A percentile compares a stretch with the other conserved stretches of the same genome.
These are phyloP conservation scores for Balearica regulorum DNA, from an alignment of 2,797 vertebrate species.

Conservation along the genomic window DNA sequence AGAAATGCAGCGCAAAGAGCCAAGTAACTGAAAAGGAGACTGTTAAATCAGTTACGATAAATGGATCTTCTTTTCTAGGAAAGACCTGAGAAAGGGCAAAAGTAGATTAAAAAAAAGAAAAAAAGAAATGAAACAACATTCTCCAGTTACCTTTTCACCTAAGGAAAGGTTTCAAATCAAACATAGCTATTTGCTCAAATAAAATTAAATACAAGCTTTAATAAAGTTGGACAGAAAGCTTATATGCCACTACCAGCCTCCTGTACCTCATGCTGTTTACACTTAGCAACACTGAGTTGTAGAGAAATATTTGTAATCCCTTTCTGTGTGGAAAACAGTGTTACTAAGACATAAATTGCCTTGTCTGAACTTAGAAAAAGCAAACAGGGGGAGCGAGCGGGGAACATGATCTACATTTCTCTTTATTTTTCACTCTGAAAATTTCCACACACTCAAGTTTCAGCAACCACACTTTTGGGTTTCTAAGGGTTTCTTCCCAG, in stretches of 20 bases:
- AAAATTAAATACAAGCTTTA: conserved; percentile 1
- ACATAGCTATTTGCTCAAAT: neutral
- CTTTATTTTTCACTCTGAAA: neutral
- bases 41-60: neutral
- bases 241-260: neutral
- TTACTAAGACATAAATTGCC: neutral
- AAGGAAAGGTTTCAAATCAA: neutral
- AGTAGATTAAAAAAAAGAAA: neutral
- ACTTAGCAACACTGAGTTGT: neutral
- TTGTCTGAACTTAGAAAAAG: neutral
- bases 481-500: neutral
- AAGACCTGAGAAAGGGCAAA: neutral
- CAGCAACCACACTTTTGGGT: neutral
- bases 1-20: neutral
- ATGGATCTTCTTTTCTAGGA: neutral
- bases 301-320: neutral
- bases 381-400: neutral
- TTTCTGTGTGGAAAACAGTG: neutral
- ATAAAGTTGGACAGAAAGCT: neutral
- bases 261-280: neutral
- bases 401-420: neutral
- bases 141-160: neutral
- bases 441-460: neutral
- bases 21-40: neutral
- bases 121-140: accelerated